A percentile compares a stretch with the other conserved stretches of the same genome.
phyloP scores from a whole-genome alignment of 1,140 invertebrate species.

The Galendromus occidentalis region DNA sequence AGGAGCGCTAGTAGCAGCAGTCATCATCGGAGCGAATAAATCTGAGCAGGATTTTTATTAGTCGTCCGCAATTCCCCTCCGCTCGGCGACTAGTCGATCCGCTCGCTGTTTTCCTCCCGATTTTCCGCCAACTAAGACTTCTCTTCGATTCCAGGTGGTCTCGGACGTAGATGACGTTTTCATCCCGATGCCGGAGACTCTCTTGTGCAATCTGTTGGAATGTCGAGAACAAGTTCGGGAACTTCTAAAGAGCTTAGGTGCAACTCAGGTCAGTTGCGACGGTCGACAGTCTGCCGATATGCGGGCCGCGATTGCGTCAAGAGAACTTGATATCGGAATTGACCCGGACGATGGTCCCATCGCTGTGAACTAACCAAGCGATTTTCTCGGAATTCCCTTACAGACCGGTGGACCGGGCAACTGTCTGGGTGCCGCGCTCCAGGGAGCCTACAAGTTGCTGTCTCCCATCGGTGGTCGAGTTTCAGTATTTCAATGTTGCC shows the following conservation, averaged over 20 bases:
- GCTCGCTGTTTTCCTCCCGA: too few species aligned
- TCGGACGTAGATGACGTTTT: constrained; percentile 28
- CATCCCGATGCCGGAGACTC: constrained; percentile 47
- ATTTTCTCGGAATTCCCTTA: constrained; percentile 38
- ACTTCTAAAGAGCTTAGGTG: constrained; percentile 14
- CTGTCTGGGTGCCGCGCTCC: constrained; percentile 74
- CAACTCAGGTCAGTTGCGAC: not conserved
- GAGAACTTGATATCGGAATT: not conserved
- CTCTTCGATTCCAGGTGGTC: not conserved
- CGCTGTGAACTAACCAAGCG: not conserved
- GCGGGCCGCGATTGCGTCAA: not conserved
- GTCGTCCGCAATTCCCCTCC: too few species aligned
- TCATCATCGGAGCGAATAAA: too few species aligned
- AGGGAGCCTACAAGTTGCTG: constrained; percentile 77
- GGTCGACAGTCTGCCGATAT: not conserved
- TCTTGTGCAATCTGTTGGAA: constrained; percentile 78
- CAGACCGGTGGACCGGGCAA: constrained; percentile 48
- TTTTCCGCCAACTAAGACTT: too few species aligned
- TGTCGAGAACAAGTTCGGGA: constrained; percentile 36
- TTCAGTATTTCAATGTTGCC: constrained; percentile 72
- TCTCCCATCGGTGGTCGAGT: constrained; percentile 77
- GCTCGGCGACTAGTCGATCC: too few species aligned
- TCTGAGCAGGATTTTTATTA: too few species aligned
- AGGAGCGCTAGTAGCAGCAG: too few species aligned
- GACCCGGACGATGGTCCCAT: not conserved